phyloP scores from a whole-genome alignment of 2,888 invertebrate species.

The Lissonota sp. region DNA sequence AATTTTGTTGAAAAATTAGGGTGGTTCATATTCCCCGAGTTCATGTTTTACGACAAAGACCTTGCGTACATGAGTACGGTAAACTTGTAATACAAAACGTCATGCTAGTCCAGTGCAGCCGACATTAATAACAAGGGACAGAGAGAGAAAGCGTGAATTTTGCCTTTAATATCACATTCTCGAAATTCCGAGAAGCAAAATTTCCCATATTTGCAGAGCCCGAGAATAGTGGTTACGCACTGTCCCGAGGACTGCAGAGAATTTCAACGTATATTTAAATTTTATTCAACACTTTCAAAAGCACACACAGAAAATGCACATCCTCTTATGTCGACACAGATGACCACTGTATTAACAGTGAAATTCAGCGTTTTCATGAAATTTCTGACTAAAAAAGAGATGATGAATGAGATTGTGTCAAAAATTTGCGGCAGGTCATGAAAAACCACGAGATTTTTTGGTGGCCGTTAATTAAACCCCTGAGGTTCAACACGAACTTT shows the following conservation, averaged over 20 bases:
- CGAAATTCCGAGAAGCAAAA: slow-evolving; percentile 23
- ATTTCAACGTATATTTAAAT: slow-evolving; percentile 48
- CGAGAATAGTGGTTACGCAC: background rate
- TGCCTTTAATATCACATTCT: slow-evolving; percentile 24
- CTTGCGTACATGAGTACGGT: slow-evolving; percentile 4
- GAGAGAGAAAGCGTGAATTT: slow-evolving; percentile 19
- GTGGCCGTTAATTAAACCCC: no score
- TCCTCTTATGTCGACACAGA: background rate
- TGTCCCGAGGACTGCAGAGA: slow-evolving; percentile 13
- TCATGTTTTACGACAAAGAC: no score
- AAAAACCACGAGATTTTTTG: no score
- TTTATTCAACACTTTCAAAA: slow-evolving; percentile 33
- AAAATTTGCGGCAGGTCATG: no score
- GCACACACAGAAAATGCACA: background rate
- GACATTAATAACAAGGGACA: background rate
- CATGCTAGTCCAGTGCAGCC: slow-evolving; percentile 20
- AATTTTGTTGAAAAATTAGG: no score
- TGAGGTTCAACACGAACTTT: no score
- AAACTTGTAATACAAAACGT: slow-evolving; percentile 19
- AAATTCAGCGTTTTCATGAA: no score
- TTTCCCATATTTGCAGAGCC: background rate
- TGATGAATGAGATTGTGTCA: no score
- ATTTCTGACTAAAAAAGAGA: no score
- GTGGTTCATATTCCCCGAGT: no score
- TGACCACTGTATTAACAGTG: background rate